Evolutionary conservation across 2,113 vertebrate genomes (phyloP).

Genomic region (Podiceps cristatus): DNA sequence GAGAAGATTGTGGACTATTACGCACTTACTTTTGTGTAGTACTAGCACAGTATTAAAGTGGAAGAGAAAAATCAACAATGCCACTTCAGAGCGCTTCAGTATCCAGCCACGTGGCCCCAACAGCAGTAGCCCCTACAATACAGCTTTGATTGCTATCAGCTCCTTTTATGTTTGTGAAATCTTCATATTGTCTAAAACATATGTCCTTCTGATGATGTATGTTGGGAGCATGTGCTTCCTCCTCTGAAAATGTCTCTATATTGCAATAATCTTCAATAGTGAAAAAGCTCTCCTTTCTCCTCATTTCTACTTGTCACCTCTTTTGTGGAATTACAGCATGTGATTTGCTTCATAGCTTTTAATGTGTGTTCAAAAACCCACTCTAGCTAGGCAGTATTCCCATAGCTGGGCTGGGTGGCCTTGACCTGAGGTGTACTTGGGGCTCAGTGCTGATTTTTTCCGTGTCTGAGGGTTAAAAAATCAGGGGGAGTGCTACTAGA

Average conservation of each 20-base stretch:
- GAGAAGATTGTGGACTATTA: neutral
- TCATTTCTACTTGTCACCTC: neutral
- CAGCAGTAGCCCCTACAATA: neutral
- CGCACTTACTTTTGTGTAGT: neutral
- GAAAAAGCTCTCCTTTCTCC: neutral
- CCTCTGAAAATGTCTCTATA: neutral
- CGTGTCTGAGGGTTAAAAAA: neutral
- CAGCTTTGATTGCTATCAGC: neutral
- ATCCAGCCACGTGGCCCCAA: neutral
- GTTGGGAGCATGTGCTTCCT: neutral
- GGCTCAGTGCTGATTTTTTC: neutral
- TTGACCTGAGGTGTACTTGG: neutral
- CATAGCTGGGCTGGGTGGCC: neutral
- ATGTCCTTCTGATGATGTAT: neutral
- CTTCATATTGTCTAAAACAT: neutral
- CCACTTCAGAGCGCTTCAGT: neutral
- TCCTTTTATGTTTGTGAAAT: neutral
- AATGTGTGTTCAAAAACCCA: neutral
- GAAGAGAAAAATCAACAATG: neutral
- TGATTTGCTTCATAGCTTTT: neutral
- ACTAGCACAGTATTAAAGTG: neutral
- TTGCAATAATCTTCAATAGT: neutral
- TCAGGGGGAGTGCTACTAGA: neutral
- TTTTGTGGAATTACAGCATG: neutral
- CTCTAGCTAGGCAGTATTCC: neutral